These are phyloP conservation scores for Hyperoodon ampullatus DNA, from an alignment of 2,113 vertebrate genomes.

Conservation along the genomic window DNA sequence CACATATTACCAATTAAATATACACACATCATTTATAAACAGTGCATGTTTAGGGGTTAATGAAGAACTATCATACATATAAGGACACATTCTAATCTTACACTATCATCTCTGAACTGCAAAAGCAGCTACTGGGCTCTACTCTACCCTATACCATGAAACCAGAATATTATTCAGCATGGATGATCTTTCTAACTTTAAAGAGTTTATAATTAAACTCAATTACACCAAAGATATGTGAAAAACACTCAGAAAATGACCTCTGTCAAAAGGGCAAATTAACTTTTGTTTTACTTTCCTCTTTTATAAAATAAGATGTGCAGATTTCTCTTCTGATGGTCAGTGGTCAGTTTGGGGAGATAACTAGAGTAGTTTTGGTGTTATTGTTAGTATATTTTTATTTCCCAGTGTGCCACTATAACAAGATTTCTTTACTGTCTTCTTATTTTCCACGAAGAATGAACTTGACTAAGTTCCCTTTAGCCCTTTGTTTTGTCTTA, in stretches of 20 bases:
- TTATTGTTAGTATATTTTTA: background rate
- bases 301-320: background rate
- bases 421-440: background rate
- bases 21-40: background rate
- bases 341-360: background rate
- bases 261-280: background rate
- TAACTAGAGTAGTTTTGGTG: background rate
- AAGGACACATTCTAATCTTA: background rate
- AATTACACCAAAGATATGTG: background rate
- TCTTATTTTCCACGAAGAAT: background rate
- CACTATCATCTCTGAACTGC: background rate
- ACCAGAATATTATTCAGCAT: background rate
- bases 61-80: background rate
- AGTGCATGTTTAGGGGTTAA: background rate
- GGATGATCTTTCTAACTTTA: background rate
- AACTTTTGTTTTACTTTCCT: constrained; percentile 1
- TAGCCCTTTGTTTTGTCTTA: constrained; percentile 25
- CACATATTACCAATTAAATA: background rate
- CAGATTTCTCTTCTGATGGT: background rate
- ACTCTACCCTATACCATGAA: background rate
- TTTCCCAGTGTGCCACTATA: background rate
- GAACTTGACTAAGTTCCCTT: background rate
- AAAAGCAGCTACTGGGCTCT: background rate
- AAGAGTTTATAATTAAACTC: background rate
- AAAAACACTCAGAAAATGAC: constrained; percentile 5